phyloP scores from a whole-genome alignment of 2,113 vertebrate species.

The Hymenochirus boettgeri region DNA sequence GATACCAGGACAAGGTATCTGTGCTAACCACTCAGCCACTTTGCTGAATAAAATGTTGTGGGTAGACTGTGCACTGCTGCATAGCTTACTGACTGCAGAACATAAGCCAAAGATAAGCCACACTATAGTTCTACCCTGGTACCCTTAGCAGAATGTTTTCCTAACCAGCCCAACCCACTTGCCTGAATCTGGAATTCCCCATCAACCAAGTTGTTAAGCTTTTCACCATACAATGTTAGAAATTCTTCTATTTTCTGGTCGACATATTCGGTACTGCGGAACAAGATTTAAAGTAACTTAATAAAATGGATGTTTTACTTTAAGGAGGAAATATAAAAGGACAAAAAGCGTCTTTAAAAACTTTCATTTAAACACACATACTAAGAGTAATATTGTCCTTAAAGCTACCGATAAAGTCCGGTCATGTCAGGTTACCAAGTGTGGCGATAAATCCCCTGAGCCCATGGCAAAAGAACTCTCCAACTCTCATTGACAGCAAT shows the following conservation, averaged over 20 bases:
- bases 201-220: conserved; percentile 73
- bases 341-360: background rate
- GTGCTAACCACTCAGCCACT: too few species aligned
- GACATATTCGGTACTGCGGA: conserved; percentile 81
- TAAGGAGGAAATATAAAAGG: background rate
- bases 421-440: too few species aligned
- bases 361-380: background rate
- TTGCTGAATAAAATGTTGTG: too few species aligned
- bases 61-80: too few species aligned
- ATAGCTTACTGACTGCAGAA: too few species aligned
- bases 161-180: conserved; percentile 1
- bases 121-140: background rate
- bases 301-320: background rate
- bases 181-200: conserved; percentile 85
- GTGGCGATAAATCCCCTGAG: too few species aligned
- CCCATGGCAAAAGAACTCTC: too few species aligned
- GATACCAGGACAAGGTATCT: too few species aligned
- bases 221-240: conserved; percentile 78
- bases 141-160: background rate
- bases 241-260: conserved; percentile 93
- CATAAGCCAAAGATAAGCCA: too few species aligned
- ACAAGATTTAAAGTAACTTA: conserved; percentile 27
- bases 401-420: too few species aligned
- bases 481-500: too few species aligned
- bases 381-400: too few species aligned